These are phyloP conservation scores for Caprella mutica DNA, from an alignment of 2,888 invertebrate species.

Conservation along the genomic window DNA sequence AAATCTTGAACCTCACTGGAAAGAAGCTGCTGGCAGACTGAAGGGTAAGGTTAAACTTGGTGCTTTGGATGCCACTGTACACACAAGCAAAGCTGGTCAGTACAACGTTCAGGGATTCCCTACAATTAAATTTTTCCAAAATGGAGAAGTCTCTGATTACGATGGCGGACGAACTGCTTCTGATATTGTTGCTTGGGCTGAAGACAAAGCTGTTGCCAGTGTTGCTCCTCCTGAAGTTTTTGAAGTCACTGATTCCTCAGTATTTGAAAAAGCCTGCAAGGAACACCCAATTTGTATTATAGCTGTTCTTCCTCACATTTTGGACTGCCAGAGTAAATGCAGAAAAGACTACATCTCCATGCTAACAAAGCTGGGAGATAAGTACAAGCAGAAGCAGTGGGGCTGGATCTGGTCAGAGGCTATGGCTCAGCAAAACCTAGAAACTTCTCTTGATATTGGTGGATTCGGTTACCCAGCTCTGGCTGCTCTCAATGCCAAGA, in stretches of 20 bases:
- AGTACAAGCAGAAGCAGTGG: slow-evolving; percentile 74
- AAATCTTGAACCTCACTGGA: slow-evolving; percentile 92
- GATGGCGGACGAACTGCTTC: slow-evolving; percentile 79
- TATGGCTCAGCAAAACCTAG: slow-evolving; percentile 67
- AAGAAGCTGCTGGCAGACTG: slow-evolving; percentile 80
- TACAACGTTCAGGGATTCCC: slow-evolving; percentile 90
- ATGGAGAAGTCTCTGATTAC: slow-evolving; percentile 56
- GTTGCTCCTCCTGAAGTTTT: slow-evolving; percentile 77
- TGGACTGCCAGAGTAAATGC: slow-evolving; percentile 89
- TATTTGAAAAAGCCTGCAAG: slow-evolving; percentile 64
- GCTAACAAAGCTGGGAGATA: slow-evolving; percentile 64
- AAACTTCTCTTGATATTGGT: slow-evolving; percentile 83
- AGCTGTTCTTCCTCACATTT: slow-evolving; percentile 82
- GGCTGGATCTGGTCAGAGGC: slow-evolving; percentile 93
- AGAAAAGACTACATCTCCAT: slow-evolving; percentile 71
- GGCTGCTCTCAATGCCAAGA: slow-evolving; percentile 90
- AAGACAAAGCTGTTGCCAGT: slow-evolving; percentile 75
- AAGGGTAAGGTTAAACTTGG: slow-evolving; percentile 92
- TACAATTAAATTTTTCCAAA: slow-evolving; percentile 64
- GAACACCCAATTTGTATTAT: slow-evolving; percentile 83
- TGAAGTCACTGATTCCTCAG: slow-evolving; percentile 47
- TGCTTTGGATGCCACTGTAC: slow-evolving; percentile 88
- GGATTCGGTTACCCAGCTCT: slow-evolving; percentile 98
- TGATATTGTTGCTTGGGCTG: slow-evolving; percentile 83
- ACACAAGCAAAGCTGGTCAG: slow-evolving; percentile 65